Conservation (phyloP, 1,140 invertebrate species). For the Formica selysi region DNA sequence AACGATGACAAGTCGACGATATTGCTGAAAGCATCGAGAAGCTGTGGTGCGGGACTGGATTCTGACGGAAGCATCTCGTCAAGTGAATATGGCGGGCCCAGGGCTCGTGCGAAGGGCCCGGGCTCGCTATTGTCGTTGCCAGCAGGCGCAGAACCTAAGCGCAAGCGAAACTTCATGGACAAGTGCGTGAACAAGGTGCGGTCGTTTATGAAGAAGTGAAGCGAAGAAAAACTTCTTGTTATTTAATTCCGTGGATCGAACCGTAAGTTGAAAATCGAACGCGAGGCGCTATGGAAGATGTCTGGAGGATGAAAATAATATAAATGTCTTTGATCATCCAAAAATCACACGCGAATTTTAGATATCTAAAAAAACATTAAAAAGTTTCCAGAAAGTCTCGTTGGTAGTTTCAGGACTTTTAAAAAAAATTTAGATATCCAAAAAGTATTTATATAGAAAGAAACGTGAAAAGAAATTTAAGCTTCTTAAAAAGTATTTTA, state of each 20-base stretch:
- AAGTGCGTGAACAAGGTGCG: slow-evolving; percentile 92
- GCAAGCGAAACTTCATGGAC: slow-evolving; percentile 92
- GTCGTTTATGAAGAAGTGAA: slow-evolving; percentile 90
- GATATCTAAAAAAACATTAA: slow-evolving; percentile 6
- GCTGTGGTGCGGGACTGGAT: slow-evolving; percentile 83
- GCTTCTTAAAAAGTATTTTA: slow-evolving; percentile 9
- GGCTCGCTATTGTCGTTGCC: slow-evolving; percentile 83
- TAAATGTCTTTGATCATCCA: background rate
- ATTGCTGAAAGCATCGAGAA: slow-evolving; percentile 80
- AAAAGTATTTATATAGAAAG: background rate
- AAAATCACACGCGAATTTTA: background rate
- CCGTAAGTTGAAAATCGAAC: slow-evolving; percentile 20
- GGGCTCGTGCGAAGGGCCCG: slow-evolving; percentile 68
- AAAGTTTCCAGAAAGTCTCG: slow-evolving; percentile 4
- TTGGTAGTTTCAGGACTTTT: background rate
- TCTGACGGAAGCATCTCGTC: slow-evolving; percentile 75
- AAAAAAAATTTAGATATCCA: background rate
- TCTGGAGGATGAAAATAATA: slow-evolving; percentile 28
- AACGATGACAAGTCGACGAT: slow-evolving; percentile 70
- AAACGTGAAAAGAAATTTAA: background rate
- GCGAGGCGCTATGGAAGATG: slow-evolving; percentile 40
- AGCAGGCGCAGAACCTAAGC: slow-evolving; percentile 84
- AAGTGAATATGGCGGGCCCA: slow-evolving; percentile 70
- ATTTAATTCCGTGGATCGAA: slow-evolving; percentile 74
- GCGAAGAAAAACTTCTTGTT: slow-evolving; percentile 69